Percentiles rank a stretch among this genome's conserved stretches.
These are phyloP conservation scores for Deroplatys truncata DNA, from an alignment of 2,888 invertebrate genomes.

Conservation along the genomic window DNA sequence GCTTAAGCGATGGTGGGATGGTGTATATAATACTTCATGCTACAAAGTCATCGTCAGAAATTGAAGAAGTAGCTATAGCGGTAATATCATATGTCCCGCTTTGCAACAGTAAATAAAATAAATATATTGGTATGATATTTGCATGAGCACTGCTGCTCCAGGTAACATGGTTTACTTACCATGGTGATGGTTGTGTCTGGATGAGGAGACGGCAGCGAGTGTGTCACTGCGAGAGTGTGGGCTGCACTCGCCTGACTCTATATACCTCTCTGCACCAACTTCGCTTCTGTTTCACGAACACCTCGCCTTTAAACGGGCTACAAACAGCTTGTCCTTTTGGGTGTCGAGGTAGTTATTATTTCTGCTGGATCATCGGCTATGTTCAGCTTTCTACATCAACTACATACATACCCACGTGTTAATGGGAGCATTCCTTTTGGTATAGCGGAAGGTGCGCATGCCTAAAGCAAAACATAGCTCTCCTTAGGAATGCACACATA, in stretches of 20 bases:
- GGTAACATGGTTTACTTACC: not conserved
- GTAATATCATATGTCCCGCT: too few species aligned
- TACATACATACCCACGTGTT: not conserved
- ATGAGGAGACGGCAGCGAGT: not conserved
- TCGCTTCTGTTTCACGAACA: not conserved
- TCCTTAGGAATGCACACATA: too few species aligned
- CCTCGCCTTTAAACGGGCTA: not conserved
- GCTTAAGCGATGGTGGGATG: too few species aligned
- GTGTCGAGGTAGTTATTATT: not conserved
- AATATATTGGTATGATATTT: too few species aligned
- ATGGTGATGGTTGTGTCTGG: not conserved
- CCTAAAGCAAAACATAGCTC: too few species aligned
- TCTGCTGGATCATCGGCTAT: constrained; percentile 3
- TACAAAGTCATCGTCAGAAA: too few species aligned
- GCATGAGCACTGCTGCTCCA: too few species aligned
- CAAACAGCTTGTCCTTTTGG: not conserved
- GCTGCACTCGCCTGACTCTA: not conserved
- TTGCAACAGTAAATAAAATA: too few species aligned
- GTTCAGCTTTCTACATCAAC: not conserved
- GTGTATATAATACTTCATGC: too few species aligned
- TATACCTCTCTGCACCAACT: not conserved
- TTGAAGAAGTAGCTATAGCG: too few species aligned
- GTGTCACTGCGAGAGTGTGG: not conserved
- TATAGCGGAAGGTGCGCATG: too few species aligned
- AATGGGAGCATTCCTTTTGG: too few species aligned